Conservation (phyloP, 1,140 invertebrate genomes). For the Stegodyphus dumicola region DNA sequence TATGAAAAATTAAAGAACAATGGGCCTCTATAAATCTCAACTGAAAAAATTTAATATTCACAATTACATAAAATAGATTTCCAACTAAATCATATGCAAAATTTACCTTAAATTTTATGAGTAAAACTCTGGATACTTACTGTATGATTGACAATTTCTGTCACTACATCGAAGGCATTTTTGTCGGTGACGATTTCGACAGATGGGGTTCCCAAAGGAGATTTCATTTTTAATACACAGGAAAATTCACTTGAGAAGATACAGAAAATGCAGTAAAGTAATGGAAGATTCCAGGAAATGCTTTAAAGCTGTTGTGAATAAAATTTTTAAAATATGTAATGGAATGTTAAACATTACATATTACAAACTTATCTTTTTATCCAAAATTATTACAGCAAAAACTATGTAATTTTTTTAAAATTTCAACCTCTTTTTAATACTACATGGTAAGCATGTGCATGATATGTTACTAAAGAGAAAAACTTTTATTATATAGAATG, state of each 20-base stretch:
- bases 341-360: not conserved
- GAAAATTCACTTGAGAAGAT: constrained; percentile 3
- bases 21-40: too few relatives aligned
- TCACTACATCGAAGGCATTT: constrained; percentile 44
- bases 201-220: constrained; percentile 41
- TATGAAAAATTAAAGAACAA: too few relatives aligned
- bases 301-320: constrained; percentile 34
- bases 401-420: too few relatives aligned
- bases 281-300: constrained; percentile 62
- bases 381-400: too few relatives aligned
- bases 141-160: constrained; percentile 5
- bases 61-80: too few relatives aligned
- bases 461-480: too few relatives aligned
- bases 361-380: not conserved
- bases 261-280: constrained; percentile 28
- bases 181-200: constrained; percentile 55
- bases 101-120: not conserved
- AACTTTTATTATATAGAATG: too few relatives aligned
- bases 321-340: not conserved
- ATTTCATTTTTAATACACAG: constrained; percentile 48
- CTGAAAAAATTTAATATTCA: too few relatives aligned
- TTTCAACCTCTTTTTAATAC: too few relatives aligned
- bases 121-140: constrained; percentile 25
- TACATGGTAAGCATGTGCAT: too few relatives aligned
- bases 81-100: not conserved